phyloP scores from a whole-genome alignment of 2,113 vertebrate genomes.

The Epinephelus fuscoguttatus region DNA sequence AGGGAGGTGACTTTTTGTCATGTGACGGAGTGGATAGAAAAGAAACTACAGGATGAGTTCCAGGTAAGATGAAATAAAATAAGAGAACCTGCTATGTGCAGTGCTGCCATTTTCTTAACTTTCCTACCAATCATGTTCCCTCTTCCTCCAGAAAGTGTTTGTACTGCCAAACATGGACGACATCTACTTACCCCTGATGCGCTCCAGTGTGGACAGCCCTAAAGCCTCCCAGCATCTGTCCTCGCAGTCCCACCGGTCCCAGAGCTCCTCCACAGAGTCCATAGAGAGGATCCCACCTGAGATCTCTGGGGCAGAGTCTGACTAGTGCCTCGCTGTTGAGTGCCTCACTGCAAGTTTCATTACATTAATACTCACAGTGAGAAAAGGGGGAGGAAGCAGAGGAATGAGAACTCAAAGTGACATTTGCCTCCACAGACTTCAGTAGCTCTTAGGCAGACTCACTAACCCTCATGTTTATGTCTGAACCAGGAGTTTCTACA shows the following conservation, averaged over 20 bases:
- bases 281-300: conserved; percentile 64
- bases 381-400: background rate
- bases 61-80: conserved; percentile 80
- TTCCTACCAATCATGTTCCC: background rate
- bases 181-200: conserved; percentile 90
- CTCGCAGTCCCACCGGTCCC: conserved; percentile 24
- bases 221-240: conserved; percentile 23
- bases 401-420: background rate
- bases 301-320: conserved; percentile 36
- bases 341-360: background rate
- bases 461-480: conserved; percentile 20
- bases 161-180: conserved; percentile 96
- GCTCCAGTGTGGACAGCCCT: conserved; percentile 78
- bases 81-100: no score
- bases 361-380: background rate
- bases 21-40: conserved; percentile 92
- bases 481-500: conserved; percentile 24
- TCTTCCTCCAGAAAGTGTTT: conserved; percentile 87
- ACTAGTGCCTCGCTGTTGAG: conserved; percentile 68
- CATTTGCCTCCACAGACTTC: background rate
- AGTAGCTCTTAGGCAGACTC: background rate
- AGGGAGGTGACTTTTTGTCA: conserved; percentile 91
- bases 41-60: conserved; percentile 91
- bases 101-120: background rate
- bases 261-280: conserved; percentile 65